Evolutionary conservation across 2,888 invertebrate genomes (phyloP), one percentile per base, ranked within the genome.

Genomic region (Coleophora deauratella): DNA sequence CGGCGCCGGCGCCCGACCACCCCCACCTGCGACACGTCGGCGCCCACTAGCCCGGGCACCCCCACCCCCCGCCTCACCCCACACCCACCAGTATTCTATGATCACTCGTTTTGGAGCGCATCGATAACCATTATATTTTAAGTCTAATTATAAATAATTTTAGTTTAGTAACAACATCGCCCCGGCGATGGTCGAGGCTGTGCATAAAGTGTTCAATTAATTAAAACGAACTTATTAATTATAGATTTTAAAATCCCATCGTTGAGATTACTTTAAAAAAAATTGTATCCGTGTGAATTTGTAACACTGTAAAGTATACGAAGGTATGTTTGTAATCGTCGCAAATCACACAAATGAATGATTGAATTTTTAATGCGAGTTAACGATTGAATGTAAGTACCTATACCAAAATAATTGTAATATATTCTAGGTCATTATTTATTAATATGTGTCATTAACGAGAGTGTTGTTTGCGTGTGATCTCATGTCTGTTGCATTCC

Each of bases 51-150:
- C 39, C 39, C 30, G 38, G 33, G n/a, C 37, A 38, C 37, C 44
- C 31, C 48, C 33, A 41, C 48, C 46, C 44, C 35, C 41, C 36
- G 40, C 50, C 46, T 58, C 59, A 52, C 55, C 51, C 59, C 55
- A 59, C 66, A 78, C 82, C 84, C 84, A 84, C 85, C 85, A 84
- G 81, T 84, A 85, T 85, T 84, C 62, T 66, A 62, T 66, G 81
- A 81, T 82, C 82, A 76, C 85, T 85, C 84, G 84, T 84, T 85
- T 81, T 85, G 84, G 84, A 84, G 85, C 77, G 84, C 56, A 80
- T 82, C 82, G 61, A 74, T 60, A 71, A 81, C 76, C 77, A 72
- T 72, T 69, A 72, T 65, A n/a, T n/a, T n/a, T 76, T 82, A 77
- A 79, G 75, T 71, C 50, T 73, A 21, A 21, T 21, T 21, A 21